Evolutionary conservation across 53 echinoderm and acorn worm genomes (phyloP), one percentile per base, ranked within the genome.

Genomic region (Apostichopus leukothele): DNA sequence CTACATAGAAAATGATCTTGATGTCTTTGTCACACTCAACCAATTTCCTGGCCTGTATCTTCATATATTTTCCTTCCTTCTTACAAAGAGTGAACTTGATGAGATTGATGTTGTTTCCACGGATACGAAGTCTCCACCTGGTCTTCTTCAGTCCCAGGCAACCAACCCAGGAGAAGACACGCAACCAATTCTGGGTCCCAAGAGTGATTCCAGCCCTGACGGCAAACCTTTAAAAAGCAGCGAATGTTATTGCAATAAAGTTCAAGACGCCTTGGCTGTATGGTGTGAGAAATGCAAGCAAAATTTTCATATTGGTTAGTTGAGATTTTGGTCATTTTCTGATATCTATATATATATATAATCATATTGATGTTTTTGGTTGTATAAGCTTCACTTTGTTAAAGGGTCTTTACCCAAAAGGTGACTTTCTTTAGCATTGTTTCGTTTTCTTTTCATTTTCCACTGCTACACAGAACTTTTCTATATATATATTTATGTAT

Each of bases 31-130:
- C 39, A 39, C 0, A 39, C 39, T 39, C 3, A 39, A 39, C 3
- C 3, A 39, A 39, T 39, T 39, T 39, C 39, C 39, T 39, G 39
- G 39, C 39, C 39, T 39, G 39, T 39, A 39, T 39, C 39, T 39
- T 39, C 39, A 39, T 39, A 39, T 39, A 63, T 13, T 63, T 16
- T 63, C 63, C 16, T 63, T 13, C 14, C 4, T 7, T 63, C 16
- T 6, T 4, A 7, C 63, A 63, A 13, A 63, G 96, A 93, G 93
- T 76, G 97, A 96, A 74, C 83, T 86, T 52, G 97, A 95, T 88
- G 97, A 96, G 67, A 96, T 96, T 87, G 97, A 96, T 91, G 94
- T 96, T 60, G 97, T 95, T 67, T 95, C 97, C 59, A 95, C 95
- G 91, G 97, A 96, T 76, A 89, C 94, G 67, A 94, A 88, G 73